Conservation (phyloP, 1,140 invertebrate genomes). For the Cataglyphis hispanica region DNA sequence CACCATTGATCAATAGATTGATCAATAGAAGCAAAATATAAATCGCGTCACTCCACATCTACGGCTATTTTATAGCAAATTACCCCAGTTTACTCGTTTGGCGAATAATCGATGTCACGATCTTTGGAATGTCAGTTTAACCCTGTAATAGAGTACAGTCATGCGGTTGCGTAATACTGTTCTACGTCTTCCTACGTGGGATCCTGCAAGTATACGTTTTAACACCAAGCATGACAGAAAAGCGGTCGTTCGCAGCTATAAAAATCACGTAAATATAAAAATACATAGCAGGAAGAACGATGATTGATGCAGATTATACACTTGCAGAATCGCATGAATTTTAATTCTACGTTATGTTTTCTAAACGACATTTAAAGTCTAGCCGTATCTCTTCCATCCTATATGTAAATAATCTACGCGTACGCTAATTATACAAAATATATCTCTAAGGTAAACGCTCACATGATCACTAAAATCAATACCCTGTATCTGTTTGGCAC, state of each 20-base stretch:
- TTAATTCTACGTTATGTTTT: conserved; percentile 32
- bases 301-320: neutral
- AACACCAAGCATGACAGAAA: neutral
- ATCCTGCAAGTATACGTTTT: conserved; percentile 27
- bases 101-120: conserved; percentile 49
- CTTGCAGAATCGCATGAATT: conserved; percentile 29
- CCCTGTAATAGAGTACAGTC: conserved; percentile 44
- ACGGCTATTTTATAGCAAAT: conserved; percentile 25
- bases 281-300: neutral
- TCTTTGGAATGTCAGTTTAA: conserved; percentile 57
- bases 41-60: conserved; percentile 28
- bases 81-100: conserved; percentile 47
- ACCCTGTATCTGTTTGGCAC: conserved; percentile 65
- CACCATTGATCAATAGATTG: conserved; percentile 39
- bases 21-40: conserved; percentile 39
- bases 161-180: conserved; percentile 59
- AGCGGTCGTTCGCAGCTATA: neutral
- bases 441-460: conserved; percentile 52
- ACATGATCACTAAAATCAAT: conserved; percentile 69
- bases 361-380: conserved; percentile 21
- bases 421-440: conserved; percentile 48
- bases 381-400: conserved; percentile 9
- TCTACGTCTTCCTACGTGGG: conserved; percentile 30
- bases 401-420: conserved; percentile 25
- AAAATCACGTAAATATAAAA: conserved; percentile 39